Percentiles rank a stretch among this genome's conserved stretches.
Conservation (phyloP, 2,113 vertebrate genomes). For the Plecotus auritus region DNA sequence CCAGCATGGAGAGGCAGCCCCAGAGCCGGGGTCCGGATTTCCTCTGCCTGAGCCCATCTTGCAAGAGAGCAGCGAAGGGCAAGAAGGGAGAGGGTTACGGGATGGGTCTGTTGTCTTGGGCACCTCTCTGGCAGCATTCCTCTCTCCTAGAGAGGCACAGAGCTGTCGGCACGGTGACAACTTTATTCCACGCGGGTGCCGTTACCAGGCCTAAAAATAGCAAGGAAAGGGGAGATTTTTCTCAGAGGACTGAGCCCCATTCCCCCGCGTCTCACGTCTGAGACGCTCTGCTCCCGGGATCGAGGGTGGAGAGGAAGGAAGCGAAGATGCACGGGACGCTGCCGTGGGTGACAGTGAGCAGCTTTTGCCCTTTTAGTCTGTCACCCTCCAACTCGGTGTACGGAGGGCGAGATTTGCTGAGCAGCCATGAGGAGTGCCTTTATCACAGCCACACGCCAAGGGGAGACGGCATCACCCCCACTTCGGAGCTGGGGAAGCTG, state of each 20-base stretch:
- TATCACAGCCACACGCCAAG: no score
- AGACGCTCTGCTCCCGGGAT: background rate
- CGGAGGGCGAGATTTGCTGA: background rate
- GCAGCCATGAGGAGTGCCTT: background rate
- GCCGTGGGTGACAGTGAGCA: background rate
- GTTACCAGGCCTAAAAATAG: conserved; percentile 74
- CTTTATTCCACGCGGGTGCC: conserved; percentile 70
- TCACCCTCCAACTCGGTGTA: background rate
- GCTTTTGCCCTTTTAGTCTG: background rate
- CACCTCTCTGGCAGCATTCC: conserved; percentile 58
- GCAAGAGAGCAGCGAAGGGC: background rate
- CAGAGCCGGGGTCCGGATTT: background rate
- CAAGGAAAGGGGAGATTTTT: background rate
- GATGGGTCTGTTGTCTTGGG: conserved; percentile 68
- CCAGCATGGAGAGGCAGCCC: background rate
- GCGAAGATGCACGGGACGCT: background rate
- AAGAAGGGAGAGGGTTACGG: conserved; percentile 45
- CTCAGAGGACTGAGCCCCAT: conserved; percentile 16
- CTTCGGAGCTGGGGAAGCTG: background rate
- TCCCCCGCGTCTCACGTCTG: background rate
- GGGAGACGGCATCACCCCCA: background rate
- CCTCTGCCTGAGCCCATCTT: background rate
- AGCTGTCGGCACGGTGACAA: conserved; percentile 63
- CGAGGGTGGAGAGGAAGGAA: background rate
- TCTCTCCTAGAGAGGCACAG: conserved; percentile 67